These are phyloP conservation scores for Philaethria dido DNA, from an alignment of 2,888 invertebrate genomes.

Conservation along the genomic window DNA sequence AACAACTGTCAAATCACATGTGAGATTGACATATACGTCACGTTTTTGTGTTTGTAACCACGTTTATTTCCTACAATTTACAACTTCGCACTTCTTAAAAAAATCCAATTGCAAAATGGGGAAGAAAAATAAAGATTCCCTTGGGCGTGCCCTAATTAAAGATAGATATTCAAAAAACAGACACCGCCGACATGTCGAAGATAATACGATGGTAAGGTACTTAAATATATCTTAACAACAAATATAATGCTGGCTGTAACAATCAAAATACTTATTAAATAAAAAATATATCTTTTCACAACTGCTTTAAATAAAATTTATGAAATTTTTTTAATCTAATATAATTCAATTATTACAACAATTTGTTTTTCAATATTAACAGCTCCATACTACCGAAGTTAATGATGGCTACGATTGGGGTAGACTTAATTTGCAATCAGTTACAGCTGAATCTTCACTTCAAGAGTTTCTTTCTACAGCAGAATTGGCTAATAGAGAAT, in stretches of 20 bases:
- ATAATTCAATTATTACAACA: too few species aligned
- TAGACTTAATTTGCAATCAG: conserved; percentile 93
- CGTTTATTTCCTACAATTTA: conserved; percentile 19
- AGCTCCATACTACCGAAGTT: conserved; percentile 94
- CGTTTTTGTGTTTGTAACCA: conserved; percentile 21
- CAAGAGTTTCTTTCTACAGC: conserved; percentile 98
- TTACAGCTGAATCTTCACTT: conserved; percentile 97
- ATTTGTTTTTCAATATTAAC: too few species aligned
- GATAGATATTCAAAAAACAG: conserved; percentile 88
- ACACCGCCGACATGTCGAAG: conserved; percentile 86
- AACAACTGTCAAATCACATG: conserved; percentile 1
- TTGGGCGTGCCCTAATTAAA: conserved; percentile 89
- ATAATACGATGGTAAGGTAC: conserved; percentile 87
- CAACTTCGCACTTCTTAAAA: background rate
- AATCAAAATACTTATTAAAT: too few species aligned
- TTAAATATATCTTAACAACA: conserved; percentile 23
- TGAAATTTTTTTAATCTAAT: too few species aligned
- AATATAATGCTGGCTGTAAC: background rate
- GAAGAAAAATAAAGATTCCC: conserved; percentile 87
- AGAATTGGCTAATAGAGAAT: conserved; percentile 96
- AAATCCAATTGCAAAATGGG: conserved; percentile 83
- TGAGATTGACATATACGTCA: conserved; percentile 15
- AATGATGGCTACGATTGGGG: conserved; percentile 97
- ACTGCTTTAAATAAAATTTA: background rate
- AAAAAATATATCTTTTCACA: too few species aligned